Evolutionary conservation across 2,797 vertebrate species (phyloP).

Genomic region (Propithecus deckenii): DNA sequence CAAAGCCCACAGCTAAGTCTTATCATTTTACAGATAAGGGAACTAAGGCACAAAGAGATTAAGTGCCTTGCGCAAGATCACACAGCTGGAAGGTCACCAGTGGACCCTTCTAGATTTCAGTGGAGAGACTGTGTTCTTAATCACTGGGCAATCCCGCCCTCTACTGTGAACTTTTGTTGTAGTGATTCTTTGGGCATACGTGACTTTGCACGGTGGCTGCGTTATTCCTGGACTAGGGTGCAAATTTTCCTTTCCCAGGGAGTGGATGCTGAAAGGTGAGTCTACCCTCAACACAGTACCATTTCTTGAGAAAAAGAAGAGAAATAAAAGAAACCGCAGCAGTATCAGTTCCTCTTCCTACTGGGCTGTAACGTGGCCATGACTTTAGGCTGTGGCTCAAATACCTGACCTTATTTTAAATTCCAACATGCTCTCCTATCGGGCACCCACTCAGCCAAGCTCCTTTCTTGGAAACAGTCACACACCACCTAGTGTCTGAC

Average conservation of each 20-base stretch:
- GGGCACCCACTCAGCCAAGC: neutral
- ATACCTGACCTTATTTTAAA: neutral
- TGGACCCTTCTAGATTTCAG: neutral
- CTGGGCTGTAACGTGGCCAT: neutral
- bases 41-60: neutral
- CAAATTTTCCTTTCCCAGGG: neutral
- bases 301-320: neutral
- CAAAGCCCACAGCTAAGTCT: neutral
- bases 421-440: neutral
- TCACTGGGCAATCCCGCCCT: neutral
- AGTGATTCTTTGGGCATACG: neutral
- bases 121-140: neutral
- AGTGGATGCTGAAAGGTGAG: neutral
- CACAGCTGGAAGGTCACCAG: neutral
- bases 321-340: neutral
- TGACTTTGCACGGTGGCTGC: neutral
- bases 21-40: neutral
- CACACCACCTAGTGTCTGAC: constrained; percentile 26
- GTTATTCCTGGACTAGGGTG: neutral
- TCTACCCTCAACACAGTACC: neutral
- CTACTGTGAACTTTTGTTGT: neutral
- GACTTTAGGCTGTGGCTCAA: neutral
- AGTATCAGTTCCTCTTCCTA: neutral
- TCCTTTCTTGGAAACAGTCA: neutral
- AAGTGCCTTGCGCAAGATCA: neutral